Percentiles rank a stretch among this genome's conserved stretches.
phyloP scores from a whole-genome alignment of 2,113 vertebrate genomes.

The Alexandromys fortis region DNA sequence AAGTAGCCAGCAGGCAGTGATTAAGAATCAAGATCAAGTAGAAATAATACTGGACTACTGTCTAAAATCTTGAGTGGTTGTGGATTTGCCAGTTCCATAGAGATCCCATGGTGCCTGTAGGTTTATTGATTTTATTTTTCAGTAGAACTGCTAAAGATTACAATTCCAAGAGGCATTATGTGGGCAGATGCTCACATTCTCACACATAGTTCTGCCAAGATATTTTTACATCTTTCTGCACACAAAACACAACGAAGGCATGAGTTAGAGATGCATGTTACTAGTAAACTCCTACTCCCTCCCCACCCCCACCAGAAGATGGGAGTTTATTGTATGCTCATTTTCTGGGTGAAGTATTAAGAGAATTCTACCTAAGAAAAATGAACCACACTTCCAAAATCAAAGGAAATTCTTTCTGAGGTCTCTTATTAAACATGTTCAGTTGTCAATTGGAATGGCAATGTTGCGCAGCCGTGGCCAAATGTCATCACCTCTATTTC shows the following conservation, averaged over 20 bases:
- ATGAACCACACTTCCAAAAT: constrained; percentile 25
- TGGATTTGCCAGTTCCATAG: constrained; percentile 55
- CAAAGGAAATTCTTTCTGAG: constrained; percentile 46
- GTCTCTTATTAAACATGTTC: constrained; percentile 44
- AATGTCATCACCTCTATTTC: constrained; percentile 60
- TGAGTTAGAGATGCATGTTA: constrained; percentile 64
- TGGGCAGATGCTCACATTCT: constrained; percentile 71
- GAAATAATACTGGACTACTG: constrained; percentile 18
- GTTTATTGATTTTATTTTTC: constrained; percentile 75
- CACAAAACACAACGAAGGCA: constrained; percentile 77
- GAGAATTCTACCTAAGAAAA: constrained; percentile 67
- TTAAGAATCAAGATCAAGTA: constrained; percentile 38
- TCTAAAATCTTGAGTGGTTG: not conserved
- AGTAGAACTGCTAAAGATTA: constrained; percentile 60
- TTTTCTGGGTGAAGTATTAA: constrained; percentile 72
- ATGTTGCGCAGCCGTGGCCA: constrained; percentile 54
- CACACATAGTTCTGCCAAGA: constrained; percentile 56
- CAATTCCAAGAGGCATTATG: constrained; percentile 60
- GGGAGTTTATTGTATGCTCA: constrained; percentile 37
- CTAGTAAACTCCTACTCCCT: not conserved
- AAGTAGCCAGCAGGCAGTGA: constrained; percentile 19
- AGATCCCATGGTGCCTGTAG: constrained; percentile 54
- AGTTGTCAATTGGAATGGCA: constrained; percentile 51
- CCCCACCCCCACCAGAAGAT: not conserved
- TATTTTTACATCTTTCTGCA: constrained; percentile 73